Percentiles rank a stretch among this genome's conserved stretches.
These are phyloP conservation scores for Zootermopsis nevadensis DNA, from an alignment of 2,888 invertebrate genomes.

Conservation along the genomic window DNA sequence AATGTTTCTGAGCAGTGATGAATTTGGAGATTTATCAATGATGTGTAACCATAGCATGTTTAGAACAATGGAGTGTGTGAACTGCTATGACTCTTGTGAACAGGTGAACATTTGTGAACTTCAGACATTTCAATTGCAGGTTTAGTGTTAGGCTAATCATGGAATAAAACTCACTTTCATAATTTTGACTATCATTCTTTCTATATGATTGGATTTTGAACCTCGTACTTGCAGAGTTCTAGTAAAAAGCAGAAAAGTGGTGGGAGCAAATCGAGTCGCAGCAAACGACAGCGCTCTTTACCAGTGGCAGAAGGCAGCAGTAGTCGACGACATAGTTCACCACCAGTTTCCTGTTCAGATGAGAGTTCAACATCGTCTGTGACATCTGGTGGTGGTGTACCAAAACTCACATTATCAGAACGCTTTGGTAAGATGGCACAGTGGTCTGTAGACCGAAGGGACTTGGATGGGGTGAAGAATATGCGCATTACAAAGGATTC, in stretches of 20 bases:
- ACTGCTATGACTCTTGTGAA: too few relatives aligned
- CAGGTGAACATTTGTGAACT: too few relatives aligned
- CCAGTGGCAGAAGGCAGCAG: constrained; percentile 40
- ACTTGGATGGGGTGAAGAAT: constrained; percentile 88
- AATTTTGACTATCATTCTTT: not conserved
- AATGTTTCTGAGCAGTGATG: too few relatives aligned
- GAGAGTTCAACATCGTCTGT: constrained; percentile 69
- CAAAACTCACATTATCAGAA: constrained; percentile 82
- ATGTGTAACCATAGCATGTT: too few relatives aligned
- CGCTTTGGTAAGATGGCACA: constrained; percentile 92
- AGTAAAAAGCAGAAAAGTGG: constrained; percentile 45
- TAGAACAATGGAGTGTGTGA: too few relatives aligned
- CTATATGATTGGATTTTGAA: not conserved
- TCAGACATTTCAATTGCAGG: not conserved
- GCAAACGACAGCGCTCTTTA: constrained; percentile 34
- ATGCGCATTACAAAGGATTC: constrained; percentile 81
- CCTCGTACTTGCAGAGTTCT: constrained; percentile 15
- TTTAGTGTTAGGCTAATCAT: not conserved
- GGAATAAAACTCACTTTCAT: not conserved
- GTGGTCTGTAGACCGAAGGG: constrained; percentile 87
- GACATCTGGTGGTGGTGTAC: constrained; percentile 70
- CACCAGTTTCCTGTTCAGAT: constrained; percentile 67
- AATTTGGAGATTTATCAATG: too few relatives aligned
- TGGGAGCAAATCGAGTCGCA: constrained; percentile 42
- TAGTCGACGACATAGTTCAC: constrained; percentile 43